Evolutionary conservation across 2,113 vertebrate species (phyloP), one percentile per base, ranked within the genome.

Genomic region (Empidonax alnorum): DNA sequence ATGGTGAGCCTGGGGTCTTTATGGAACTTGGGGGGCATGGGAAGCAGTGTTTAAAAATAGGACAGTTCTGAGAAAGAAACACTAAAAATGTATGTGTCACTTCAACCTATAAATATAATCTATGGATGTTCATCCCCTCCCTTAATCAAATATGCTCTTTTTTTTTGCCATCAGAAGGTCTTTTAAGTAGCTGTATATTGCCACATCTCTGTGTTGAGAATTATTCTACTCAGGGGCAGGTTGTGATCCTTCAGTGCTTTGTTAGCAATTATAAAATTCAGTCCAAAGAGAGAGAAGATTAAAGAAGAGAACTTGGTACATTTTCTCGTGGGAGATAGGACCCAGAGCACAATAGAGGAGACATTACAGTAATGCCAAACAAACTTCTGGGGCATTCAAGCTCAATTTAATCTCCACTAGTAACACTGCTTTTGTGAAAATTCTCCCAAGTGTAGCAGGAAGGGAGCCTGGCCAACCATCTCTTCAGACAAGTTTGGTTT

Each of bases 401-500:
- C 82, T 84, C 50, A 53, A 18, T 88, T 95, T 94, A 96, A 89
- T 42, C 44, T 90, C 72, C 22, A 14, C 14, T 56, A 53, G 50
- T 92, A 92, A 90, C 15, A 53, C 21, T 81, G 25, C 80, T 91
- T 91, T 94, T 90, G 41, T 91, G 79, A 88, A 96, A 94, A 81
- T 83, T 67, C 66, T 96, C 35, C 31, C 31, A 76, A 82, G 77
- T 77, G 59, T 59, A 82, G 31, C 85, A 90, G 65, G 62, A 65
- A 94, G 61, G 75, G 61, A 97, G 44, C 30, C 15, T 90, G 68
- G 52, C 75, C 80, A 74, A 33, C 44, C 50, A 4, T 68, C 46
- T 95, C 91, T 95, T 95, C 53, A 92, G 78, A 92, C 83, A 93
- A 92, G 76, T 90, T 94, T 87, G 44, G 84, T 96, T 96, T 93